Evolutionary conservation across 2,888 invertebrate species (phyloP), one percentile per base, ranked within the genome.

Genomic region (Chouioia cunea): DNA sequence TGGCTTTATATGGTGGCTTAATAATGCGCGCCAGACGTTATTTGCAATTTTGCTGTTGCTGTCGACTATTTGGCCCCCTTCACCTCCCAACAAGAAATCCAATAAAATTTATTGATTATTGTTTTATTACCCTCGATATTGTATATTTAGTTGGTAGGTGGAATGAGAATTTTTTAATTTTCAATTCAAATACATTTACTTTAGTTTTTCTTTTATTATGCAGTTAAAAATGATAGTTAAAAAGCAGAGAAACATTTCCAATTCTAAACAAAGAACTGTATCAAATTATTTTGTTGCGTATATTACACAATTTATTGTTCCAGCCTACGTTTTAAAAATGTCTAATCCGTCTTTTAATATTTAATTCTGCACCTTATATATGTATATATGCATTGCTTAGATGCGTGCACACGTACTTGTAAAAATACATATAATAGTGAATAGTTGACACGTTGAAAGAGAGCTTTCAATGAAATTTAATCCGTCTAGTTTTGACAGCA

Each of bases 1-100:
- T 81, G 80, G 78, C 79, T 81, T 81, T 81, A 81, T 81, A 79
- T 77, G 77, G 75, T 67, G 76, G 78, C 76, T 78, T 80, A 79
- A 81, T 81, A 77, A 79, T 78, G 77, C 78, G 2, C 36, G 36
- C 36, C 36, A 76, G 76, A 76, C 64, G 67, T 67, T 71, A 67
- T 71, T 78, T 77, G 78, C 77, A 79, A 80, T 80, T 77, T 79
- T 77, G 77, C 77, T 77, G 70, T 66, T 46, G 20, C 20, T 52
- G 53, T 70, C 71, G 73, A 50, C 47, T 53, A 68, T 57, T 73
- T 54, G 50, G 48, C 43, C 52, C 69, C 59, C 60, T 36, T 36
- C 6, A 10, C 70, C 15, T 4, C 23, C 15, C 52, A 63, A 63
- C 67, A 67, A 71, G 71, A 71, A 71, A 63, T 46, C 10, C 46